These are phyloP conservation scores for Phoenoteleia sp. DNA, from an alignment of 2,888 invertebrate species.

Conservation along the genomic window DNA sequence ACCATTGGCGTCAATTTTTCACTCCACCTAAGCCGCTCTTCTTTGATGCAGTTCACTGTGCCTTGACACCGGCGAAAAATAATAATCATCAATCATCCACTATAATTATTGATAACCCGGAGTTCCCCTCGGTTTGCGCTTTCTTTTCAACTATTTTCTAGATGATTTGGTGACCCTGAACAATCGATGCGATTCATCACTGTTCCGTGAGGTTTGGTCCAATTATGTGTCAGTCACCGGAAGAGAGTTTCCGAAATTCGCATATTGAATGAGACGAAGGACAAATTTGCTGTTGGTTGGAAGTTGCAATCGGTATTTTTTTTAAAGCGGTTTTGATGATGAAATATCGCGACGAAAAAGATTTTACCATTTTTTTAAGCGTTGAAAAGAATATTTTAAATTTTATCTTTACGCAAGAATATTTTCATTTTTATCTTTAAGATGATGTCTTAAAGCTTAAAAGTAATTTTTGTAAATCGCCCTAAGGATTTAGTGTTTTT, in stretches of 20 bases:
- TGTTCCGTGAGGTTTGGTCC: constrained; percentile 39
- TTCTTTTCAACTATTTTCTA: constrained; percentile 66
- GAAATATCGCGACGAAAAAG: no score
- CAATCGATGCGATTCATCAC: constrained; percentile 66
- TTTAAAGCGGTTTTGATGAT: no score
- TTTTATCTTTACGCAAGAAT: no score
- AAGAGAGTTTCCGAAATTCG: constrained; percentile 38
- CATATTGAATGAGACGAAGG: constrained; percentile 30
- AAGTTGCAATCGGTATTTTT: no score
- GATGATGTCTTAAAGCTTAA: no score
- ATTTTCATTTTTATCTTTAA: no score
- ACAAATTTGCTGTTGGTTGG: background rate
- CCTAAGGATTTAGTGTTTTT: no score
- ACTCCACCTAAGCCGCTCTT: constrained; percentile 39
- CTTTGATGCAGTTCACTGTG: constrained; percentile 40
- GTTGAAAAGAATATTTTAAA: no score
- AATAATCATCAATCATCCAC: constrained; percentile 65
- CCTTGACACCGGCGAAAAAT: constrained; percentile 62
- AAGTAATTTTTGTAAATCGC: no score
- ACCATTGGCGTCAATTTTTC: constrained; percentile 48
- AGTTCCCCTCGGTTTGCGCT: constrained; percentile 38
- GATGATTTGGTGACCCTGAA: constrained; percentile 65
- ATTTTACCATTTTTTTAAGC: no score
- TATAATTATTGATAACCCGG: constrained; percentile 65
- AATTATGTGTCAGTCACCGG: constrained; percentile 59